Conservation (phyloP, 2,113 vertebrate genomes). For the Acanthochromis polyacanthus region DNA sequence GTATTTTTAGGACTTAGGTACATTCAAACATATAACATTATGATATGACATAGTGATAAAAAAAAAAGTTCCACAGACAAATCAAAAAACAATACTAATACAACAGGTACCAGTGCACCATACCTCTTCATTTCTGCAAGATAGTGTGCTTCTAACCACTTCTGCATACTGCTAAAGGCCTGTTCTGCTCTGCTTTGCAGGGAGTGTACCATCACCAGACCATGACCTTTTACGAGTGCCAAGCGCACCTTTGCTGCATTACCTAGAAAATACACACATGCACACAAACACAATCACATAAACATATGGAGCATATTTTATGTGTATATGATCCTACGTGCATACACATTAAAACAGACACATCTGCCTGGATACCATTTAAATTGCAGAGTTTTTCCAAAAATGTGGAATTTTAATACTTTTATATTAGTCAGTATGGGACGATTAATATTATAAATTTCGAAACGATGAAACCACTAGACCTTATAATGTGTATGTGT, state of each 20-base stretch:
- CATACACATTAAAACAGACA: background rate
- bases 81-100: too few species aligned
- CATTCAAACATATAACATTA: too few species aligned
- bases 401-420: too few species aligned
- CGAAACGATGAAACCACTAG: too few species aligned
- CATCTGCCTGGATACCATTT: too few species aligned
- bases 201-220: slow-evolving; percentile 79
- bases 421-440: too few species aligned
- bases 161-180: slow-evolving; percentile 85
- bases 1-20: too few species aligned
- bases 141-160: slow-evolving; percentile 86
- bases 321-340: background rate
- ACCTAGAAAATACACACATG: slow-evolving; percentile 76
- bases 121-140: slow-evolving; percentile 91
- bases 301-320: background rate
- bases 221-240: slow-evolving; percentile 87
- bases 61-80: too few species aligned
- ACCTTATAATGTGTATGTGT: too few species aligned
- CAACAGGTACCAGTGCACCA: background rate
- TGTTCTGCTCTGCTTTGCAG: slow-evolving; percentile 83
- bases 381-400: too few species aligned
- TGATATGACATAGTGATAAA: too few species aligned
- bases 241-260: slow-evolving; percentile 82
- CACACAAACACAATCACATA: slow-evolving; percentile 4
- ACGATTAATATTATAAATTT: too few species aligned